Conservation (phyloP, 2,888 invertebrate species). For the Frankliniella fusca region DNA sequence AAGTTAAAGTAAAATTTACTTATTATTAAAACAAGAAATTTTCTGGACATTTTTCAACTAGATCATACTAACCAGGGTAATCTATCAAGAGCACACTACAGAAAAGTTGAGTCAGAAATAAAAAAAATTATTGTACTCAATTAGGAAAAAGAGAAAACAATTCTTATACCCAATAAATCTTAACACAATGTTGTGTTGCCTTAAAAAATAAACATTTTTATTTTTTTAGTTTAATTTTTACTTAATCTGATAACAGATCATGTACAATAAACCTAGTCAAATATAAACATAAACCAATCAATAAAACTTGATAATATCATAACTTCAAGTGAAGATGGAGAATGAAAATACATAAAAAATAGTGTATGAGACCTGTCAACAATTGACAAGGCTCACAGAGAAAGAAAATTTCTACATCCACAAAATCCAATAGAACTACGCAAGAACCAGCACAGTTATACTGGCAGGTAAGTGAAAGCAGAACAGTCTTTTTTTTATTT, state of each 20-base stretch:
- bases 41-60: too few species aligned
- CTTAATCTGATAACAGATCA: constrained; percentile 13
- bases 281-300: not conserved
- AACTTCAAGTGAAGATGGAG: not conserved
- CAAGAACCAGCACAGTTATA: not conserved
- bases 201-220: not conserved
- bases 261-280: not conserved
- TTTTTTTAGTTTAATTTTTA: not conserved
- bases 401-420: not conserved
- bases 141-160: too few species aligned
- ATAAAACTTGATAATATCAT: constrained; percentile 17
- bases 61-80: too few species aligned
- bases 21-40: too few species aligned
- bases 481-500: constrained; percentile 1
- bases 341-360: not conserved
- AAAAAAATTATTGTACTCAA: too few species aligned
- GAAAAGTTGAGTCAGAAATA: too few species aligned
- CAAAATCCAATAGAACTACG: not conserved
- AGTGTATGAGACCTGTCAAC: not conserved
- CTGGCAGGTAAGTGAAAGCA: not conserved
- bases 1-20: too few species aligned
- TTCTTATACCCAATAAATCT: too few species aligned
- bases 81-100: too few species aligned
- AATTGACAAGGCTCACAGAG: not conserved
- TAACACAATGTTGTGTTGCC: too few species aligned